Conservation (phyloP, 1,140 invertebrate species). For the Euwallacea fornicatus region DNA sequence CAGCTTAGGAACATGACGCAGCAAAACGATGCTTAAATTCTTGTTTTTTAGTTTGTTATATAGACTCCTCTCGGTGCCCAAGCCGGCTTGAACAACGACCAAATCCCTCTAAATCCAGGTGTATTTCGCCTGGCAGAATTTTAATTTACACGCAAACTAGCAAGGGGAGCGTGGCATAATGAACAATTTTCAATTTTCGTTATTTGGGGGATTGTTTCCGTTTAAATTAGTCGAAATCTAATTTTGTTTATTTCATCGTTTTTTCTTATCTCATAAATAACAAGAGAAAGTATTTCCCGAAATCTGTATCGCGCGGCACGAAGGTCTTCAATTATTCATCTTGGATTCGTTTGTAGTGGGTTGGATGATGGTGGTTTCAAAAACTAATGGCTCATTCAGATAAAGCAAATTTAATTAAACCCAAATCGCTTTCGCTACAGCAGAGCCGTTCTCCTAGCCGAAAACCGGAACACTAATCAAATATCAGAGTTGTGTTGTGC, state of each 20-base stretch:
- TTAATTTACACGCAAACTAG: slow-evolving; percentile 16
- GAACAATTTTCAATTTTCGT: slow-evolving; percentile 15
- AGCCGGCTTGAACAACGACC: slow-evolving; percentile 9
- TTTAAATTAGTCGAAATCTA: slow-evolving; percentile 8
- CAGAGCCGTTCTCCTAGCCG: neutral
- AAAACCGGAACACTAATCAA: slow-evolving; percentile 15
- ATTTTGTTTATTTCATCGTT: neutral
- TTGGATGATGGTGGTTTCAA: neutral
- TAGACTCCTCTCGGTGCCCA: neutral
- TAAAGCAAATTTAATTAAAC: slow-evolving; percentile 9
- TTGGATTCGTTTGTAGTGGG: neutral
- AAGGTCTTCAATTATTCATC: no score
- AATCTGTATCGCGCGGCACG: neutral
- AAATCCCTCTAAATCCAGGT: slow-evolving; percentile 20
- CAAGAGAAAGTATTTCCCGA: neutral
- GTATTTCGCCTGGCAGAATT: slow-evolving; percentile 17
- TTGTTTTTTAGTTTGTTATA: slow-evolving; percentile 8
- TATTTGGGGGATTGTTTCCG: neutral
- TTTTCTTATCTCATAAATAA: neutral
- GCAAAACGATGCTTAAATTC: slow-evolving; percentile 10
- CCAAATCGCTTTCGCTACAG: slow-evolving; percentile 4
- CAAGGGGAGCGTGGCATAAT: slow-evolving; percentile 8
- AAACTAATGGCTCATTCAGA: neutral
- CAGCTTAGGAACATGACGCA: no score
- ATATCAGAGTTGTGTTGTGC: slow-evolving; percentile 15